phyloP scores from a whole-genome alignment of 2,113 vertebrate species.

The Hydropotes inermis region DNA sequence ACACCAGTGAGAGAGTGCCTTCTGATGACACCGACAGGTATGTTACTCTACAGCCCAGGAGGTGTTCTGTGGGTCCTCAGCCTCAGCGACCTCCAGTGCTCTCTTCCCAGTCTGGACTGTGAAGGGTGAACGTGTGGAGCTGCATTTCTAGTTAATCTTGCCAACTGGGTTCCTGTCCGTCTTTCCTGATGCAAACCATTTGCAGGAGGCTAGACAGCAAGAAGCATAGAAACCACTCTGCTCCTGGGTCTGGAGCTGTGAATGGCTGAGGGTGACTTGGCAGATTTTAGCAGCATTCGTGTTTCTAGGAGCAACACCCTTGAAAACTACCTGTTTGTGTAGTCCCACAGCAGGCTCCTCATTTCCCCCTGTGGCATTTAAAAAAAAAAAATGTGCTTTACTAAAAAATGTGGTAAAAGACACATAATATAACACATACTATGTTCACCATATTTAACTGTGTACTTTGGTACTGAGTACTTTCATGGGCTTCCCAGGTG shows the following conservation, averaged over 20 bases:
- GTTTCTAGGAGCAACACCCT: neutral
- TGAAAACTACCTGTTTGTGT: neutral
- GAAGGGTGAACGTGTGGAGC: neutral
- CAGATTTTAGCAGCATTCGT: conserved; percentile 5
- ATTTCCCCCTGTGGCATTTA: neutral
- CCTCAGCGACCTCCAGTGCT: neutral
- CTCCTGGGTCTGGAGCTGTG: neutral
- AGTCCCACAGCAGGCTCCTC: neutral
- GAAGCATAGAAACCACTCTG: neutral
- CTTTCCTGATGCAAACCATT: neutral
- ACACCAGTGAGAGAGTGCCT: neutral
- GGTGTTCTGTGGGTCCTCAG: neutral
- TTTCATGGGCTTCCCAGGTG: neutral
- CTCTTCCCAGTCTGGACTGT: neutral
- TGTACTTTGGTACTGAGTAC: neutral
- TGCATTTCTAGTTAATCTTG: neutral
- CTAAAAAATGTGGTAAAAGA: neutral
- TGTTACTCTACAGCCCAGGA: neutral
- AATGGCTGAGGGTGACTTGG: neutral
- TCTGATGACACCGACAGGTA: neutral
- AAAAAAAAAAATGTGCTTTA: neutral
- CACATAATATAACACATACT: neutral
- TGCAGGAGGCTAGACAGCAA: neutral
- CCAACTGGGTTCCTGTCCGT: neutral
- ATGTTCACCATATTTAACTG: neutral